These are phyloP conservation scores for Platynereis dumerilii DNA, from an alignment of 2,888 invertebrate species.

Conservation along the genomic window DNA sequence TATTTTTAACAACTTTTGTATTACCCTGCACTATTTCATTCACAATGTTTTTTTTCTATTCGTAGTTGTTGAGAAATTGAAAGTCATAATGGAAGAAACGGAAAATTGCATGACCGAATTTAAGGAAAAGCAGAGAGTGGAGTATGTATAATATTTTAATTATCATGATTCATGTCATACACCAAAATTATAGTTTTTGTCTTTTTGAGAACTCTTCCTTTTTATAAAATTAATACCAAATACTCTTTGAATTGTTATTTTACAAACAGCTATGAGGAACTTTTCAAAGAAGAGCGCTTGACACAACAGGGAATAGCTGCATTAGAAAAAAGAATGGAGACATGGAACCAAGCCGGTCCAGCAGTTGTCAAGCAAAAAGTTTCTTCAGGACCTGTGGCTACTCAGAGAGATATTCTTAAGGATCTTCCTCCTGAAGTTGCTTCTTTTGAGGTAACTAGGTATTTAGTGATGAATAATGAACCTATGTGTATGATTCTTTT, in stretches of 20 bases:
- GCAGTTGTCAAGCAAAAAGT: constrained; percentile 6
- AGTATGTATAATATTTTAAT: constrained; percentile 42
- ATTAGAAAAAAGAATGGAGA: constrained; percentile 58
- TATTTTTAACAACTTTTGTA: no score
- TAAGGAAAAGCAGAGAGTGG: constrained; percentile 54
- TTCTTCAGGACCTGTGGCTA: constrained; percentile 41
- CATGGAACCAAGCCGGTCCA: constrained; percentile 46
- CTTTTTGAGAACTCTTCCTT: background rate
- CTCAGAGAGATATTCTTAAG: constrained; percentile 53
- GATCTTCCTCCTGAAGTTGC: constrained; percentile 61
- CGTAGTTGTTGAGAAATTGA: constrained; percentile 60
- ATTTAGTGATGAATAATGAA: background rate
- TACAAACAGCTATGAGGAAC: constrained; percentile 56
- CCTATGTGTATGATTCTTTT: background rate
- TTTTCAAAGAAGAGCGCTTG: constrained; percentile 54
- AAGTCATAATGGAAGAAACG: constrained; percentile 60
- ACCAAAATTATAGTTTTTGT: background rate
- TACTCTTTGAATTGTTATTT: no score
- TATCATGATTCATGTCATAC: no score
- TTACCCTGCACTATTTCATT: no score
- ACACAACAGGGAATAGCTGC: constrained; percentile 53
- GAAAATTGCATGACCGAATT: constrained; percentile 55
- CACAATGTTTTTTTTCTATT: constrained; percentile 8
- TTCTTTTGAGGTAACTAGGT: constrained; percentile 60
- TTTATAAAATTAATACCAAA: no score